Base-by-base conservation (phyloP, 2,888 invertebrate genomes). In the Hypsopygia costalis region DNA sequence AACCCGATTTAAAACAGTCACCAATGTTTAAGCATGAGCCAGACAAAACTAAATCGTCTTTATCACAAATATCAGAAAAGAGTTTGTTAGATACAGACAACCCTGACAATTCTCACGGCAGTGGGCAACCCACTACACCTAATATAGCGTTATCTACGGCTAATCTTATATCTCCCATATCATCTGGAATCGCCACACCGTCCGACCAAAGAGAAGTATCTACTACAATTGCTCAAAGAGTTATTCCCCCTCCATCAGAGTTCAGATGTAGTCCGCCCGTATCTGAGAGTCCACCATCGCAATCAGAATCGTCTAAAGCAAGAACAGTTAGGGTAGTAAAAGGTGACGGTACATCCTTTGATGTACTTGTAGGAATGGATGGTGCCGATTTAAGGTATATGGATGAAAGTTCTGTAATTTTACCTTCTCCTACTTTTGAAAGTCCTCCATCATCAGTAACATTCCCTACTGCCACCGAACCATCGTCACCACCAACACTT, bases 361-460 rank as follows among this genome's bases (percentile, higher is more conserved):
- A 96, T 69, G 90, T 95, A 46, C 86, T 97, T 44, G 91, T 93
- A 11, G 94, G 93, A 36, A 89, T 96, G 78, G 96, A 96, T 68
- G 94, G 94, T 46, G 94, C 95, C n/a, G 97, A 97, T 77, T 82
- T 97, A 39, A 91, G 95, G 34, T 97, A 92, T 75, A 97, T 97
- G 97, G 97, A 97, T 70, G 97, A 97, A 70, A 96, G 96, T 74
- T 96, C 96, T 20, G 91, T 96, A 31, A 93, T 93, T 52, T 90
- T 95, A 43, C 92, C 94, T 41, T 94, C 95, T 48, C 95, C 95
- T 9, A 92, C 92, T 43, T 93, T 92, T 62, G 95, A 95, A 71
- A 95, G 94, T 64, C 93, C 94, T 32, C 93, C 94, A 7, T 92
- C 93, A 44, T 92, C 93, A 20, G 79, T 91, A 34, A 91, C 91